A percentile compares a stretch with the other conserved stretches of the same genome.
Evolutionary conservation across 2,888 invertebrate genomes (phyloP).

Genomic region (Lepidochitona cinerea): DNA sequence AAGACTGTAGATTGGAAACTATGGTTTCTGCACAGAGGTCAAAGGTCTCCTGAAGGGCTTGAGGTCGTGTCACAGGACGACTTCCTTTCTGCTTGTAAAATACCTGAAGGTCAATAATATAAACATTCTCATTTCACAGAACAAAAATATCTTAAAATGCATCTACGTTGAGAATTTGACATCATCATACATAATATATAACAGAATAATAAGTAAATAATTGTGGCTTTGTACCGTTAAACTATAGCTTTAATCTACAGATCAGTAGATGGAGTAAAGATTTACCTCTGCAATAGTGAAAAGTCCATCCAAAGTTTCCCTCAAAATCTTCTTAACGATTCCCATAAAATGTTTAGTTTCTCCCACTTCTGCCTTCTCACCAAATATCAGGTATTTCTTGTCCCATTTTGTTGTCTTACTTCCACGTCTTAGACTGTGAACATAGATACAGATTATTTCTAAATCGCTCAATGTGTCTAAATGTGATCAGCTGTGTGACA

Average conservation of each 20-base stretch:
- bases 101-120: constrained; percentile 39
- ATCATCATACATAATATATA: too few relatives aligned
- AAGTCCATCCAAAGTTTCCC: constrained; percentile 65
- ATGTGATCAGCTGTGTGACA: too few relatives aligned
- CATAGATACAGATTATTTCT: too few relatives aligned
- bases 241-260: too few relatives aligned
- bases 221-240: too few relatives aligned
- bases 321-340: constrained; percentile 50
- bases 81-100: constrained; percentile 67
- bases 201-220: too few relatives aligned
- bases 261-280: too few relatives aligned
- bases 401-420: constrained; percentile 57
- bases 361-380: constrained; percentile 52
- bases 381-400: constrained; percentile 62
- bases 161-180: too few relatives aligned
- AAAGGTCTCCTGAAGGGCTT: constrained; percentile 68
- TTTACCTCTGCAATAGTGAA: constrained; percentile 65
- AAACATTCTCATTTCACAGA: neutral
- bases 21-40: constrained; percentile 66
- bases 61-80: constrained; percentile 66
- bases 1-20: constrained; percentile 66
- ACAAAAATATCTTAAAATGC: too few relatives aligned
- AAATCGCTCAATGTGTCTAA: too few relatives aligned
- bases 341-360: constrained; percentile 59
- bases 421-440: constrained; percentile 32